Conservation (phyloP, 2,888 invertebrate species). For the Heteromurus nitidus region DNA sequence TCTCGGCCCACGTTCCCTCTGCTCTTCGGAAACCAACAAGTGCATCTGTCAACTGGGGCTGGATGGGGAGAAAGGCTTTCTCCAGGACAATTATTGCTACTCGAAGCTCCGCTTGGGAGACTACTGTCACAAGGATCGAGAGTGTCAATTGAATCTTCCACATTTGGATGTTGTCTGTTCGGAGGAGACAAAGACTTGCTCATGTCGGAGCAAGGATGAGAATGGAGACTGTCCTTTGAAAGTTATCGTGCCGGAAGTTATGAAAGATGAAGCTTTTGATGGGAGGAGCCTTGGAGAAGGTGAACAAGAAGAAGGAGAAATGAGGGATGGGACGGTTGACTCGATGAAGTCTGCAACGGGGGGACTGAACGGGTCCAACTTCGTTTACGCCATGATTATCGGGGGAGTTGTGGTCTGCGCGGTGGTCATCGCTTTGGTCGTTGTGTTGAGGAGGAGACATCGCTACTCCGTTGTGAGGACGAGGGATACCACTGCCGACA, state of each 20-base stretch:
- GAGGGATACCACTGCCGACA: too few species aligned
- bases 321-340: background rate
- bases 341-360: slow-evolving; percentile 11
- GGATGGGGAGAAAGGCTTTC: slow-evolving; percentile 16
- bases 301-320: background rate
- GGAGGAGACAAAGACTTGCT: background rate
- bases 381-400: slow-evolving; percentile 28
- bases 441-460: slow-evolving; percentile 15
- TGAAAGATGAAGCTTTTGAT: background rate
- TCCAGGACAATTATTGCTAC: slow-evolving; percentile 23
- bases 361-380: slow-evolving; percentile 17
- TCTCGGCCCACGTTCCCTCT: slow-evolving; percentile 22
- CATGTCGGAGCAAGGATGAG: background rate
- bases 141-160: slow-evolving; percentile 15
- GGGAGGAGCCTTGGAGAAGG: background rate
- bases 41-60: slow-evolving; percentile 20
- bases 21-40: background rate
- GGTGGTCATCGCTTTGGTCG: slow-evolving; percentile 7
- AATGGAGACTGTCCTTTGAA: background rate
- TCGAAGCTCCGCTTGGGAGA: slow-evolving; percentile 7
- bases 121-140: slow-evolving; percentile 2
- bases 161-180: slow-evolving; percentile 1
- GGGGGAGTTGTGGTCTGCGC: slow-evolving; percentile 1
- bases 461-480: slow-evolving; percentile 30
- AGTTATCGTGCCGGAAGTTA: background rate